Base-by-base conservation (phyloP, 2,888 invertebrate genomes). In the Ditula angustiorana region DNA sequence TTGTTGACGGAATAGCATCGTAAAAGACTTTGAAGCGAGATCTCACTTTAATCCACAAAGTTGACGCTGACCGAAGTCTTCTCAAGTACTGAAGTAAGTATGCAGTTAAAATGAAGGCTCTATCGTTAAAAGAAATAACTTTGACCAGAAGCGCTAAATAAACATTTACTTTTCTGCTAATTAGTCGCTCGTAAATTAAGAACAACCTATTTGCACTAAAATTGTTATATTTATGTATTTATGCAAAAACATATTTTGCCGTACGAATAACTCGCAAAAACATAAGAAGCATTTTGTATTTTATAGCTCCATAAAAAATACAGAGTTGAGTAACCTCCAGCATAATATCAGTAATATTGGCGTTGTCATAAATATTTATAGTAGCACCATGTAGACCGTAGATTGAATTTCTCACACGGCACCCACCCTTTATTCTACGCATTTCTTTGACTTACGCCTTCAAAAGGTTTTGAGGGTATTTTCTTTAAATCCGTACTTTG, bases 281-380 rank as follows among this genome's bases (percentile, higher is more conserved):
- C n/a, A n/a, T n/a, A n/a, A n/a, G n/a, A n/a, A n/a, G n/a, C 11
- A 30, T 5, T 35, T 35, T 35, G n/a, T 35, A 35, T 41, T 41
- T 41, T 19, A 11, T n/a, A n/a, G n/a, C n/a, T n/a, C n/a, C n/a
- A n/a, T n/a, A n/a, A n/a, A 10, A n/a, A 10, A 55, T 26, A 26
- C 49, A 16, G 4, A n/a, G 28, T 50, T 30, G 13, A 41, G 19
- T 71, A 73, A 68, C 73, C 73, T 73, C 75, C 73, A 74, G 70
- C 73, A 69, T 78, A 78, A 77, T 69, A 66, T 30, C 23, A 28
- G 47, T 53, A 52, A 60, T 53, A 53, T 59, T 23, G 67, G 61
- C 69, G 69, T 71, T 73, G 74, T 74, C 72, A 67, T 85, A 83
- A 85, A 85, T 84, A 85, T 85, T 83, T 84, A 83, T 82, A 75